Conservation (phyloP, 1,140 invertebrate species). For the Dinothrombium tinctorium region DNA sequence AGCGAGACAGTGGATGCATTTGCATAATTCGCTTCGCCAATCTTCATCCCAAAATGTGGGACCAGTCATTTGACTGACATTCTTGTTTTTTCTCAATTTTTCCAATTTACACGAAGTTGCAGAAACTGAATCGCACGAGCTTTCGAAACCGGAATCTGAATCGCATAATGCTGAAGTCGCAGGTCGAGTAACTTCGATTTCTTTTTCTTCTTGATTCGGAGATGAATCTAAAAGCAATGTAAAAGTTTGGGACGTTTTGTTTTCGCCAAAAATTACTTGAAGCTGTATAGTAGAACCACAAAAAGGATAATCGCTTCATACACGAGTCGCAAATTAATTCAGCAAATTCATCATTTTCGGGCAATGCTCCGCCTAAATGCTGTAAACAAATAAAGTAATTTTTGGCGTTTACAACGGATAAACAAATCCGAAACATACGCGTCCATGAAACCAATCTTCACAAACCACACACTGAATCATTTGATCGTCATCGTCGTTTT, state of each 20-base stretch:
- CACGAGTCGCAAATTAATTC: constrained; percentile 41
- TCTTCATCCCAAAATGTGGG: constrained; percentile 39
- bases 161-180: background rate
- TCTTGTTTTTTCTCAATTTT: background rate
- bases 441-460: constrained; percentile 77
- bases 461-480: constrained; percentile 94
- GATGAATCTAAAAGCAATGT: background rate
- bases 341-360: constrained; percentile 28
- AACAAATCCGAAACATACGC: background rate
- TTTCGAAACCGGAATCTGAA: background rate
- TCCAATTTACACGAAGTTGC: background rate
- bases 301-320: constrained; percentile 46
- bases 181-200: constrained; percentile 1
- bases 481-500: constrained; percentile 50
- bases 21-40: constrained; percentile 30
- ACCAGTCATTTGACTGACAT: constrained; percentile 11
- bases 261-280: no score
- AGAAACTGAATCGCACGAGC: background rate
- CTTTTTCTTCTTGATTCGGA: constrained; percentile 12
- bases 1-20: constrained; percentile 12
- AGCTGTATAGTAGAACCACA: constrained; percentile 36
- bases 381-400: constrained; percentile 5
- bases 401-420: no score
- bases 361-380: background rate
- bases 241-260: no score